Percentiles rank a stretch among this genome's conserved stretches.
phyloP scores from a whole-genome alignment of 2,888 invertebrate genomes.

The Oligia fasciuncula region DNA sequence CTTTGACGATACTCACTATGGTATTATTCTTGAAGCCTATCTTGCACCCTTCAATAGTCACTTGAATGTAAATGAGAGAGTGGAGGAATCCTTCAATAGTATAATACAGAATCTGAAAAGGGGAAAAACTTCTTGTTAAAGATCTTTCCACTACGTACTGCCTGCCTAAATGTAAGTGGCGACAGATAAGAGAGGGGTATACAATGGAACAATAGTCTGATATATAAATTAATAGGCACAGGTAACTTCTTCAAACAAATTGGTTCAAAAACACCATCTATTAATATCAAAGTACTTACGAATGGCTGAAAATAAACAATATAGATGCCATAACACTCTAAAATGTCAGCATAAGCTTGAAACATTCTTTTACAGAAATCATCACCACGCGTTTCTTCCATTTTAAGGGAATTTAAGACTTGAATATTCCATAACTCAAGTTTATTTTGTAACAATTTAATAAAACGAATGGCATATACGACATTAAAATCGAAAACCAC shows the following conservation, averaged over 20 bases:
- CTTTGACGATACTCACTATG: constrained; percentile 6
- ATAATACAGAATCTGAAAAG: constrained; percentile 30
- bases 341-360: constrained; percentile 18
- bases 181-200: neutral
- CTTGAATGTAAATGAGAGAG: constrained; percentile 13
- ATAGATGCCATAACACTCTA: constrained; percentile 16
- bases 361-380: constrained; percentile 20
- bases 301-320: constrained; percentile 1
- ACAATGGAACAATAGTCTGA: neutral
- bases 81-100: constrained; percentile 17
- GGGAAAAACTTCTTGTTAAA: neutral
- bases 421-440: constrained; percentile 19
- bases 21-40: neutral
- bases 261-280: neutral
- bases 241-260: neutral
- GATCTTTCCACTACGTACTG: no score
- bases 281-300: constrained; percentile 3
- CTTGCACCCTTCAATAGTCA: constrained; percentile 4
- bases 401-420: neutral
- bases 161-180: no score
- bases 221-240: neutral
- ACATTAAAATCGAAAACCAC: constrained; percentile 25
- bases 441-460: constrained; percentile 25
- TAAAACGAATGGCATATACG: constrained; percentile 4
- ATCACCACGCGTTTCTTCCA: no score